Base-by-base conservation (phyloP, 2,797 vertebrate genomes). In the Geotria australis region DNA sequence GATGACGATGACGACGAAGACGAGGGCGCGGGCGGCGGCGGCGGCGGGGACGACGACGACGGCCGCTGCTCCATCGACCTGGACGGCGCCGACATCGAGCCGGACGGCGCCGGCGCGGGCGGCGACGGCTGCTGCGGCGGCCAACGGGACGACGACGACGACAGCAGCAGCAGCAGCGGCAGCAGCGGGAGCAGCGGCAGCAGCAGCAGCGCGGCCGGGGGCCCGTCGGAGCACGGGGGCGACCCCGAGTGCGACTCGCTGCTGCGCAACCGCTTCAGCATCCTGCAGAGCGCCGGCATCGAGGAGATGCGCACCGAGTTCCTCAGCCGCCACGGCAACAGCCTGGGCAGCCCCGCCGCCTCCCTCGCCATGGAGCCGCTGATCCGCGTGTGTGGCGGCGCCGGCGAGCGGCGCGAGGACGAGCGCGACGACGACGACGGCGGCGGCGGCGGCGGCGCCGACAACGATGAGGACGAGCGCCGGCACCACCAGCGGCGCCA, bases 311-410 rank as follows among this genome's bases (percentile, higher is more conserved):
- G 69, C 2, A 67, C 72, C 8, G 3, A 69, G 47, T 77, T 76
- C 0, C 15, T 53, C 12, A 53, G 49, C 53, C 49, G 15, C 49
- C 49, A 53, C 15, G 49, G 49, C 15, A 75, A 81, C 62, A 80
- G 78, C 0, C 79, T 77, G 2, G 72, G 73, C 47, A 85, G 81
- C 64, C 73, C 78, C 1, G 66, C 75, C 0, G 69, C 79, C 57
- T 85, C 81, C 2, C 69, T 83, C 61, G 85, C 78, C 10, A 79
- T 79, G 79, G 88, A 93, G 64, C 82, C 85, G 1, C 76, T 85
- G 56, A 15, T 53, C 7, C 12, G 49, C 49, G 24, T 24, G 5
- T 24, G 24, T 24, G 24, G 24, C 24, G 24, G 24, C 24, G 24
- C 24, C 24, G 24, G 24, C 24, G 24, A 24, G 24, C 24, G 24